Evolutionary conservation across 2,888 invertebrate genomes (phyloP).

Genomic region (Frankliniella fusca): DNA sequence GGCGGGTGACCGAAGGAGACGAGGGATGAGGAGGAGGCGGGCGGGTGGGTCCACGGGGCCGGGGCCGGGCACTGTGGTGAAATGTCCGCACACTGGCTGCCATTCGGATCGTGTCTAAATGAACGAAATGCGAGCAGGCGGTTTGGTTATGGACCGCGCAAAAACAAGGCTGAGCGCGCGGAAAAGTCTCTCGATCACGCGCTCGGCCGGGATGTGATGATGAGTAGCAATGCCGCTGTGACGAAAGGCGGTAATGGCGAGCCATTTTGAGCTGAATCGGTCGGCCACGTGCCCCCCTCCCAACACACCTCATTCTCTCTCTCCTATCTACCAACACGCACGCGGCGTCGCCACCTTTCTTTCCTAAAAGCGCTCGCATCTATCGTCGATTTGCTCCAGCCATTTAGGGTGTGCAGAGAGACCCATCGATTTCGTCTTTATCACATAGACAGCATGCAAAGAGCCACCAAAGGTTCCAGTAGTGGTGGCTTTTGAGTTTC

Average conservation of each 20-base stretch:
- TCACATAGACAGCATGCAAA: too few species aligned
- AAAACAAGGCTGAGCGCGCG: not conserved
- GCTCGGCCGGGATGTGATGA: not conserved
- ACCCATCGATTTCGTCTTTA: too few species aligned
- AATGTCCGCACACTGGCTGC: too few species aligned
- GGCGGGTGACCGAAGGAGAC: not conserved
- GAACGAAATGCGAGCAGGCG: not conserved
- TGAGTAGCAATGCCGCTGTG: not conserved
- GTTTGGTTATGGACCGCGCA: not conserved
- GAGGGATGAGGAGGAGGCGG: not conserved
- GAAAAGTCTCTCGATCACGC: too few species aligned
- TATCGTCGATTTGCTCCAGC: constrained; percentile 6
- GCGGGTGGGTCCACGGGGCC: too few species aligned
- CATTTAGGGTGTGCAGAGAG: not conserved
- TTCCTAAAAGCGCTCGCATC: not conserved
- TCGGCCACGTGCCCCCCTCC: too few species aligned
- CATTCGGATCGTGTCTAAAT: too few species aligned
- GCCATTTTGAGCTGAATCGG: not conserved
- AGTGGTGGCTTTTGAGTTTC: too few species aligned
- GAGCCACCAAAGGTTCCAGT: too few species aligned
- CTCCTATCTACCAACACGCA: too few species aligned
- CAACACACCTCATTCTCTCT: too few species aligned
- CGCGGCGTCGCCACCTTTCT: too few species aligned
- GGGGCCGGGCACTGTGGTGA: not conserved
- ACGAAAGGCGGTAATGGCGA: constrained; percentile 1